Evolutionary conservation across 2,113 vertebrate genomes (phyloP), one percentile per base, ranked within the genome.

Genomic region (Carassius gibelio): DNA sequence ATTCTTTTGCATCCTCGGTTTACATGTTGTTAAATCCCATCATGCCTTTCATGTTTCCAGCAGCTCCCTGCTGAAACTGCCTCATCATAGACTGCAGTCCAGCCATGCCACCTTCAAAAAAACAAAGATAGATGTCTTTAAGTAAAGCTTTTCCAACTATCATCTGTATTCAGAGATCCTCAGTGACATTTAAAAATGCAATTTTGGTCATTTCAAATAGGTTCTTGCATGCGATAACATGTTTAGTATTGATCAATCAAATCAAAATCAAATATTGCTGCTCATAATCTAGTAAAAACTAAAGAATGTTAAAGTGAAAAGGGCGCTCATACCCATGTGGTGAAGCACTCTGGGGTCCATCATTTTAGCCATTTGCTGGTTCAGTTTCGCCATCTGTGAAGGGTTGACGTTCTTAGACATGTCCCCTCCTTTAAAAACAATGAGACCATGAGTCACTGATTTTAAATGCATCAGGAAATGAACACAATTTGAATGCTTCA

Each of bases 291-390:
- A 26, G 19, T 69, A 38, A 14, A 55, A 23, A 10, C 7, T 21
- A 1, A 52, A 34, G 34, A 1, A 23, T 34, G 17, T 72, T 48
- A 82, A 50, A 52, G 17, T 34, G 5, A n/a, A 7, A 30, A 66
- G 19, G 7, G 59, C 66, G 36, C 61, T 52, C 90, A 90, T 95
- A 99, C 98, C 98, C 98, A 99, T 99, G 88, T 99, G 98, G 92
- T 99, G 98, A 88, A 99, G 96, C 91, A 99, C 98, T 93, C 98
- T 93, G 17, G 98, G 98, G 92, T 99, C 98, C 98, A 99, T 99
- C 98, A 99, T 99, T 90, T 99, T 99, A 82, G 98, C 98, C 98
- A 99, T 99, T 92, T 99, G 98, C 90, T 99, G 98, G 92, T 99
- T 99, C 84, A 99, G 92, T 94, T 99, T 99, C 85, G 98, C 98